Conservation (phyloP, 2,113 vertebrate species). For the Falcunculus frontatus region DNA sequence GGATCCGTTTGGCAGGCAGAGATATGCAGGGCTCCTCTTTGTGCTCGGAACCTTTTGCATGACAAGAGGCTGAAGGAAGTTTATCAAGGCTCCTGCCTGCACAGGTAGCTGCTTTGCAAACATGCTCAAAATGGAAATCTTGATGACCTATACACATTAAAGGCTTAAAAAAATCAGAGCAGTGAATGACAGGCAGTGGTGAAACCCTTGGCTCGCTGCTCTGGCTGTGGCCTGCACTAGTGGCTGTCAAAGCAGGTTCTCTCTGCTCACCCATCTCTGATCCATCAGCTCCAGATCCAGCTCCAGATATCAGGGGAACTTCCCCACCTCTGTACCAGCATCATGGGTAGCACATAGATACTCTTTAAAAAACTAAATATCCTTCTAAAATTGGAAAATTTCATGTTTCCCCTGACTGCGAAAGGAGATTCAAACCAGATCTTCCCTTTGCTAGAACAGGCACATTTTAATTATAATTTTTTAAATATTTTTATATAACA, state of each 20-base stretch:
- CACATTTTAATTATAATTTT: not conserved
- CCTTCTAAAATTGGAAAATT: not conserved
- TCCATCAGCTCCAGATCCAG: not conserved
- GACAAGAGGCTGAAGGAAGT: not conserved
- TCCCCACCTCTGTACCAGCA: not conserved
- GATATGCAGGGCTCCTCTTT: not conserved
- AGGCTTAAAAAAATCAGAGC: not conserved
- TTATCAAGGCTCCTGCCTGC: not conserved
- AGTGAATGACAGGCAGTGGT: not conserved
- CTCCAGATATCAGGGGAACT: fast-evolving
- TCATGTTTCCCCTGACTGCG: not conserved
- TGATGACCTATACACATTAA: not conserved
- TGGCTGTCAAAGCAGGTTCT: not conserved
- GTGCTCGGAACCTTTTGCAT: not conserved
- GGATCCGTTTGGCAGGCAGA: constrained; percentile 10
- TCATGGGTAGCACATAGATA: fast-evolving
- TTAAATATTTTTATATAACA: not conserved
- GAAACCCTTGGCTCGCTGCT: not conserved
- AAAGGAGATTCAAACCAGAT: not conserved
- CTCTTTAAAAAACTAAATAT: not conserved
- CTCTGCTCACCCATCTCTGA: not conserved
- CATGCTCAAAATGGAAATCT: not conserved
- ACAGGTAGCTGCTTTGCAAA: not conserved
- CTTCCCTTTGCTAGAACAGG: fast-evolving
- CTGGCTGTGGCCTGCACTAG: not conserved